phyloP scores from a whole-genome alignment of 2,888 invertebrate genomes.

The Drosophila anomelani region DNA sequence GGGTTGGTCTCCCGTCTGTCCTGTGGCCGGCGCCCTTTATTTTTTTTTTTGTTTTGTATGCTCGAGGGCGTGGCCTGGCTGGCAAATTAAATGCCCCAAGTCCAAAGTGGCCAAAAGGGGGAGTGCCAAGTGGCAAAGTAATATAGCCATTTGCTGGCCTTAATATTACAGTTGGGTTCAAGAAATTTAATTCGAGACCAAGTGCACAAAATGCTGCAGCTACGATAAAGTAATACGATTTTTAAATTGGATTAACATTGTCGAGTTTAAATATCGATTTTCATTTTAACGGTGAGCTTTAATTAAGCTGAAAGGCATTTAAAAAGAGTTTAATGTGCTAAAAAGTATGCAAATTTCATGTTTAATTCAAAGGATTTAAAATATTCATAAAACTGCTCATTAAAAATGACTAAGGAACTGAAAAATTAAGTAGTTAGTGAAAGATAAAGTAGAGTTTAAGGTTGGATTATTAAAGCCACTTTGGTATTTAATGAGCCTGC shows the following conservation, averaged over 20 bases:
- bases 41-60: not conserved
- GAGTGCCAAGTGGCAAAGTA: constrained; percentile 20
- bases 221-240: not conserved
- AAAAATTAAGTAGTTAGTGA: no score
- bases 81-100: constrained; percentile 29
- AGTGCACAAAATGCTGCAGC: constrained; percentile 5
- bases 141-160: constrained; percentile 39
- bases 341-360: no score
- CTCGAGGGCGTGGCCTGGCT: not conserved
- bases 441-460: not conserved
- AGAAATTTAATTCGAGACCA: constrained; percentile 22
- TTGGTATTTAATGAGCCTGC: not conserved
- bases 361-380: no score
- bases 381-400: no score
- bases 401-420: no score
- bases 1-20: constrained; percentile 30
- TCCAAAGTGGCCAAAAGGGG: constrained; percentile 18
- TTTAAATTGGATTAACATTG: not conserved
- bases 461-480: not conserved
- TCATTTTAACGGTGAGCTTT: not conserved
- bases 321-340: no score
- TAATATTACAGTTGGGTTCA: constrained; percentile 19
- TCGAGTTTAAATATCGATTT: not conserved
- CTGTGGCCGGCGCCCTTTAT: constrained; percentile 15
- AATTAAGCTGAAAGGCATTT: not conserved